Base-by-base conservation (phyloP, 1,140 invertebrate genomes). In the Meloidogyne exigua region DNA sequence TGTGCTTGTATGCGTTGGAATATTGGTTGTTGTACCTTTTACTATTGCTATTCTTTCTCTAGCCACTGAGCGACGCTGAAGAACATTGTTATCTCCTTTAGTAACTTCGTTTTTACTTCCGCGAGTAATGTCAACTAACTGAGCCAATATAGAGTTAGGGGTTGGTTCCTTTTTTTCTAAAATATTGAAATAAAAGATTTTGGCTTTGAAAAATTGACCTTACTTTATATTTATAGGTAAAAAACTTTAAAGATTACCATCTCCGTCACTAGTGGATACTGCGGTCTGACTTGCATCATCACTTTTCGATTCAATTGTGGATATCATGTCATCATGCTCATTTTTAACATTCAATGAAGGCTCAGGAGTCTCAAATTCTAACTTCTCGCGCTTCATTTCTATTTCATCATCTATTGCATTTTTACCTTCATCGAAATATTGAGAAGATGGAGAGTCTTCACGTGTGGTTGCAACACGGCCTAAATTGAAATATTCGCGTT, bases 401-500 rank as follows among this genome's bases (percentile, higher is more conserved):
- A 32, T 18, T 23, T 65, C 57, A 23, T 73, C 72, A 10, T 64
- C 72, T 11, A 65, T 49, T 62, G 15, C 28, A 18, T 13, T 42
- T n/a, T 36, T 57, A n/a, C 49, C 49, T 57, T 57, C 49, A n/a
- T 57, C 49, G 5, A 57, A 57, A 57, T n/a, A 57, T 57, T 57
- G 49, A 9, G 18, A 57, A 57, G 49, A 57, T 7, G 49, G 49
- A 57, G 49, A 57, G 21, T 57, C 49, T n/a, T 57, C 49, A 57
- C 49, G 49, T 25, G 32, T 72, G 18, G 70, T 12, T 23, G 39
- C 28, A 23, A 23, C 23, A 26, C 21, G 72, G 5, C 18, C 26
- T 49, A 73, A 65, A 64, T 73, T 73, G 44, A 73, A 73, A 64
- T 73, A 73, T 26, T 73, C 72, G 18, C 72, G 72, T 23, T 65